Base-by-base conservation (phyloP, 1,140 invertebrate genomes). In the Heliconius hermathena region DNA sequence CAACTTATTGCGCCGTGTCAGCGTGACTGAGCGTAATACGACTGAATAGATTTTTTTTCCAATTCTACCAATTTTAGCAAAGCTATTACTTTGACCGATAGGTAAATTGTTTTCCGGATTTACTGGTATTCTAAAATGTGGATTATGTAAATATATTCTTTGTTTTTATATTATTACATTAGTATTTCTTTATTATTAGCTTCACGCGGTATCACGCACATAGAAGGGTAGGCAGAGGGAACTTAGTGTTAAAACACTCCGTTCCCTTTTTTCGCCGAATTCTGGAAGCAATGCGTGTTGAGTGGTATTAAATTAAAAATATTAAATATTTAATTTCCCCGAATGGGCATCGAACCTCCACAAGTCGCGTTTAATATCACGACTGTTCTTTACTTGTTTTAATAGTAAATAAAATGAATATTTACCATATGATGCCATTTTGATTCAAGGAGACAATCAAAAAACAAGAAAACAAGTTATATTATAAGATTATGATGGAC, bases 1-100 rank as follows among this genome's bases (percentile, higher is more conserved):
- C 75, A 77, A 73, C 76, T 77, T 80, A 80, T 82, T 78, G 73
- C 49, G 73, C 70, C 60, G 72, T 70, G 81, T 82, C 81, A 82
- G 81, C 81, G 78, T 78, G 78, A 77, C 81, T 77, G n/a, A 41
- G 76, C 71, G 66, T 75, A 80, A 82, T 79, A 71, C 71, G 76
- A 13, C 8, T 22, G 33, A 72, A 77, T 73, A 77, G 76, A 77
- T 71, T 78, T 78, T 78, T 73, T 57, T 66, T 60, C 1, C 49
- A 22, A 70, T 76, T 66, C 57, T 33, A 16, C 74, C n/a, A 76
- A 76, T 66, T 66, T 36, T 76, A 26, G 54, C 41, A 41, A 66
- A 76, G 74, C 74, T 33, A 76, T 76, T 46, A 76, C 74, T 76
- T 38, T 54, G 57, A 41, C 74, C 29, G 60, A 70, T 38, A 66